Base-by-base conservation (phyloP, 2,113 vertebrate species). In the Etheostoma spectabile region DNA sequence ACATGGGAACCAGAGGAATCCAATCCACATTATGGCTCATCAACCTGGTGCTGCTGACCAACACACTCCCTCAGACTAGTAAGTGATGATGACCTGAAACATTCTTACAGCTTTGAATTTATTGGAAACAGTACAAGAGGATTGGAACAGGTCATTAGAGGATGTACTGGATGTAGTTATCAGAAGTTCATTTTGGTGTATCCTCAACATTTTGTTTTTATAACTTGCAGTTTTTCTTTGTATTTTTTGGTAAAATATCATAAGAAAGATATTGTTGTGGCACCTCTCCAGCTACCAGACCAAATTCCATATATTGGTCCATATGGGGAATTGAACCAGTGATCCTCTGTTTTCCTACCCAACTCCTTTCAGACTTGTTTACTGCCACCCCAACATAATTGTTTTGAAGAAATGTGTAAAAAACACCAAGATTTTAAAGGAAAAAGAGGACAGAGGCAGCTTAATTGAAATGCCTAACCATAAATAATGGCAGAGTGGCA, bases 1-100 rank as follows among this genome's bases (percentile, higher is more conserved):
- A 38, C 59, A 93, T 92, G 91, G 86, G 79, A 76, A 72, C 86
- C 4, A 8, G 1, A 69, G 63, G 70, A 75, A 12, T 80, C 33
- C 62, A 57, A 12, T 4, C 22, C 18, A 63, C 33, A 0, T 13
- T 76, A 21, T 75, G 84, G 86, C 21, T 91, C 56, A 33, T 80
- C 24, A 80, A n/a, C 52, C 55, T 90, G 69, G 73, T 1, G 6
- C 86, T 87, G 52, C 63, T 91, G 73, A 60, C 35, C 3, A 68
- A 69, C 68, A 51, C 79, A 3, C 19, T 71, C 48, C 11, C 84
- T 72, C 72, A 86, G 42, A 77, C 8, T 8, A 87, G 91, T 93
- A 61, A 88, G 83, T 73, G 62, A 15, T 63, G 57, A 12, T 76
- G 16, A 33, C 7, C 5, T 71, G 13, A n/a, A 38, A 53, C 49